Base-by-base conservation (phyloP, 2,797 vertebrate species). In the Lindbergichthys nudifrons region DNA sequence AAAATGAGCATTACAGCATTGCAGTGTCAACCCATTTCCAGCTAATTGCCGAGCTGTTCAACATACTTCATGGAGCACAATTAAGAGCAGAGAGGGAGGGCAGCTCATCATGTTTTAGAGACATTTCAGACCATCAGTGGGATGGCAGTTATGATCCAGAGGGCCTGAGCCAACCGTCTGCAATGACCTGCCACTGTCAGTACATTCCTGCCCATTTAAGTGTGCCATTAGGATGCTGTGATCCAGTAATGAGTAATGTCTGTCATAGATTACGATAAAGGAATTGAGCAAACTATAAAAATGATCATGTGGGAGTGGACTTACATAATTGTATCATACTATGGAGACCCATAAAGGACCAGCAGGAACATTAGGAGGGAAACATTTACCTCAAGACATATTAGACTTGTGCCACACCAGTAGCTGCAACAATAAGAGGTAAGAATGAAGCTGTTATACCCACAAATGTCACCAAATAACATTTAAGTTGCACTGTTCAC, bases 31-130 rank as follows among this genome's bases (percentile, higher is more conserved):
- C 46, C 45, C 62, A 61, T 83, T 79, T 12, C 18, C 30, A 21
- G 76, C 46, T 79, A 75, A 84, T 75, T 81, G 80, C 77, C 71
- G 68, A 77, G 81, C 79, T 82, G 79, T 66, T 77, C 59, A 50
- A 46, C 58, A 39, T 66, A 47, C 70, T 57, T 81, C 60, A 65
- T 36, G 21, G 14, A 10, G 4, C 51, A 32, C 70, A 70, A 70
- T 68, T 65, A 70, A 43, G 46, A 71, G 47, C 59, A 73, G 67
- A 43, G 58, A 46, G 6, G 11, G 11, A 73, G 54, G 45, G 41
- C n/a, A 19, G 54, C 32, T 70, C 32, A 11, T 80, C 19, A 45
- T 63, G 39, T 47, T 82, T 75, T 71, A 51, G 61, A 80, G 75
- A 67, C 57, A 41, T 50, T 74, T 67, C 52, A 30, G 67, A 61